Evolutionary conservation across 2,113 vertebrate genomes (phyloP), one percentile per base, ranked within the genome.

Genomic region (Aspiorhynchus laticeps): DNA sequence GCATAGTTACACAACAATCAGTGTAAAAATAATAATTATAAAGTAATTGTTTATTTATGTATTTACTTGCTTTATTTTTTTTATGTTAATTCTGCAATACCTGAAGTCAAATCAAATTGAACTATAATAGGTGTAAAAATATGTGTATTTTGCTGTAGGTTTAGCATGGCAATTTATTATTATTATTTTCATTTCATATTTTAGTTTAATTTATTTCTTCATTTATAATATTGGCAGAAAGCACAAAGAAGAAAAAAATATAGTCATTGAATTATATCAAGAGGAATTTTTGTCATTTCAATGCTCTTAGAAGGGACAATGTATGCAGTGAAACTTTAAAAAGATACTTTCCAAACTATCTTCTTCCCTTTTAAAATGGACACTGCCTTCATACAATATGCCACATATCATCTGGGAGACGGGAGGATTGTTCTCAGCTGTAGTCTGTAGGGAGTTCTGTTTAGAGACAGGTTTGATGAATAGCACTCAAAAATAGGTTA

Each of bases 381-480:
- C 48, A 78, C 26, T 48, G 12, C 43, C 14, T 28, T 28, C 7
- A 51, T 19, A 41, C 8, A 75, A 41, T 26, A 73, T 38, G 19
- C 51, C 46, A 79, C n/a, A 46, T 84, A 26, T 80, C 51, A 67
- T 14, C 33, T 61, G 26, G 43, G 46, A 71, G 63, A 71, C 19
- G 21, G 69, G 83, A 86, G 84, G 48, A 86, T 5, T 4, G 24
- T 15, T 46, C 21, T 81, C 24, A 11, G 11, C 14, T 7, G 2
- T 28, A 36, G 36, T 4, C 76, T 14, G 48, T 41, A 19, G 79
- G 84, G n/a, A 61, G 84, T 77, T 65, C 24, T 69, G 28, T 82
- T 71, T 78, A 15, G 28, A 88, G 80, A 88, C 15, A n/a, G 19
- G 19, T 56, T 71, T 84, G 85, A 89, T 53, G 51, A 88, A 84